Evolutionary conservation across 2,888 invertebrate species (phyloP).

Genomic region (Agonopterix heracliana): DNA sequence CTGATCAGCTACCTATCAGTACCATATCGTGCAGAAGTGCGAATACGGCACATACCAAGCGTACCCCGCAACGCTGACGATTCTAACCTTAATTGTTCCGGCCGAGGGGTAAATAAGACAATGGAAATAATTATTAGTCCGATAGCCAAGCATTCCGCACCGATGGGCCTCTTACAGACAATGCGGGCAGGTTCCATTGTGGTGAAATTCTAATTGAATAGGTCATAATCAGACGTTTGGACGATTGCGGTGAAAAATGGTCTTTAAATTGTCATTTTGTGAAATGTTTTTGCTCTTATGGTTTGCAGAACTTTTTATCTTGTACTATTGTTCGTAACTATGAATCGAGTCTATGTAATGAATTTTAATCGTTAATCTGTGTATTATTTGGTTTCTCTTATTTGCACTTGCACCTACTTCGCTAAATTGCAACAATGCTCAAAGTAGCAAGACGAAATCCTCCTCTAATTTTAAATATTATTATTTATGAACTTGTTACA

Average conservation of each 20-base stretch:
- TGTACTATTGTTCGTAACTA: too few species aligned
- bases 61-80: slow-evolving; percentile 2
- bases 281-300: not conserved
- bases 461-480: too few species aligned
- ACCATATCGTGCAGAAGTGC: too few species aligned
- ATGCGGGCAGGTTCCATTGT: slow-evolving; percentile 38
- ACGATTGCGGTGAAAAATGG: not conserved
- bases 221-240: slow-evolving; percentile 11
- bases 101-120: slow-evolving; percentile 42
- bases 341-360: too few species aligned
- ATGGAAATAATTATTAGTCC: slow-evolving; percentile 51
- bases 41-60: not conserved
- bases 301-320: too few species aligned
- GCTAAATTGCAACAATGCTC: too few species aligned
- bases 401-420: too few species aligned
- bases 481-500: too few species aligned
- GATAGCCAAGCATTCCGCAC: slow-evolving; percentile 35
- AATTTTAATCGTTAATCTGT: too few species aligned
- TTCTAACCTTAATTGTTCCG: slow-evolving; percentile 13
- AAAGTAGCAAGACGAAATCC: too few species aligned
- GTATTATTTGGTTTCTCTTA: too few species aligned
- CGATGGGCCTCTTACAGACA: slow-evolving; percentile 23
- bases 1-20: too few species aligned
- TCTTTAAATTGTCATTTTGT: not conserved
- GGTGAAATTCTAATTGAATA: slow-evolving; percentile 47